Conservation (phyloP, 1,140 invertebrate genomes). For the Tetragonula clypearis region DNA sequence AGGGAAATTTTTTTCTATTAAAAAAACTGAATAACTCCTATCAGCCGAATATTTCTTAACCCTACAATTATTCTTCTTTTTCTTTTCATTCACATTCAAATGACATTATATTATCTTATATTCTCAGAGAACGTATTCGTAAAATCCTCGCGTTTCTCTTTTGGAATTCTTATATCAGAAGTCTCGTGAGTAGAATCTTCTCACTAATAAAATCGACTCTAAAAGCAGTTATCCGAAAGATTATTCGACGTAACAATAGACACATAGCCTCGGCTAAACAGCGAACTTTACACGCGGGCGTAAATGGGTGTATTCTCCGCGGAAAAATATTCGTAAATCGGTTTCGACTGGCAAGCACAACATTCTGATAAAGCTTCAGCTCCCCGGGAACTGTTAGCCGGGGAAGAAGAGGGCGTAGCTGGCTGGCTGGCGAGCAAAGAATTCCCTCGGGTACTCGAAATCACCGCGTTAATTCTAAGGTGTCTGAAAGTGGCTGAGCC, state of each 20-base stretch:
- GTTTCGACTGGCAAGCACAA: conserved; percentile 39
- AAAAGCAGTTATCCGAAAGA: background rate
- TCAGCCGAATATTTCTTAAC: too few relatives aligned
- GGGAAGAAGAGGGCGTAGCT: conserved; percentile 11
- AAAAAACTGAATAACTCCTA: too few relatives aligned
- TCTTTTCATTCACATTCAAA: too few relatives aligned
- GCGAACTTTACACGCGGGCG: background rate
- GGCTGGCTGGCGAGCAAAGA: conserved; percentile 19
- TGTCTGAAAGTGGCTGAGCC: conserved; percentile 64
- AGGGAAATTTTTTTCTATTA: too few relatives aligned
- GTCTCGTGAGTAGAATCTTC: too few relatives aligned
- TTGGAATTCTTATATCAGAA: too few relatives aligned
- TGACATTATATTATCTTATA: too few relatives aligned
- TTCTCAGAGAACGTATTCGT: too few relatives aligned
- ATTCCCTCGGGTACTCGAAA: conserved; percentile 58
- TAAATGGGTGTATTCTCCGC: background rate
- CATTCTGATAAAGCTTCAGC: conserved; percentile 52
- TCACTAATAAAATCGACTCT: too few relatives aligned
- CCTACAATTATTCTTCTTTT: too few relatives aligned
- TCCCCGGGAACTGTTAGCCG: conserved; percentile 3
- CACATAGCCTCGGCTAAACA: background rate
- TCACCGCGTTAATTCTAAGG: conserved; percentile 65
- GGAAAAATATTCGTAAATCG: conserved; percentile 36
- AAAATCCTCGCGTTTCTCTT: too few relatives aligned
- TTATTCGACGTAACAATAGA: background rate